Percentiles rank a stretch among this genome's conserved stretches.
These are phyloP conservation scores for Tolmerus cingulatus DNA, from an alignment of 2,888 invertebrate genomes.

Conservation along the genomic window DNA sequence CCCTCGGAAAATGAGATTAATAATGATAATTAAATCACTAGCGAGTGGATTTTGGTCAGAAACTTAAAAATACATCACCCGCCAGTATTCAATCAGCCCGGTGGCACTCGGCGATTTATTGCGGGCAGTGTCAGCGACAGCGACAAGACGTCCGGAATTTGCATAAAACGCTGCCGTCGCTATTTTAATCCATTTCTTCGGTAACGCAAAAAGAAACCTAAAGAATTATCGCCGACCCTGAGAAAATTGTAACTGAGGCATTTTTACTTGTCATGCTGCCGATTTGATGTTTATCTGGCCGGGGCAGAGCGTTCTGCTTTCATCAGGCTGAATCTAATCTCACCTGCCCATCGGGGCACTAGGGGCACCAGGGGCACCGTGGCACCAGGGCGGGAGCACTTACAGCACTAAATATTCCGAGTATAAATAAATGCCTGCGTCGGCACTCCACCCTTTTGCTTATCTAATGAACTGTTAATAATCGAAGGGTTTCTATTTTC, in stretches of 20 bases:
- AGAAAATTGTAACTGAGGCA: neutral
- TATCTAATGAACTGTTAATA: neutral
- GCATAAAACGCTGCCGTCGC: neutral
- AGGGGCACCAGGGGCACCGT: neutral
- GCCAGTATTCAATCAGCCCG: neutral
- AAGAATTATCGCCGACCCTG: neutral
- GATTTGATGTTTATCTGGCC: neutral
- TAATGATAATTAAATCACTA: neutral
- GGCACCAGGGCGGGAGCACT: neutral
- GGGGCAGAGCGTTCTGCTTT: neutral
- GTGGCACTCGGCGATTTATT: neutral
- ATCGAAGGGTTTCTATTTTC: neutral
- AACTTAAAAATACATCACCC: neutral
- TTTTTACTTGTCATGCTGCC: neutral
- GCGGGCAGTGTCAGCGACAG: neutral
- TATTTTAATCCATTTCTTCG: neutral
- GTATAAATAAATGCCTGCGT: neutral
- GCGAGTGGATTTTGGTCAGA: neutral
- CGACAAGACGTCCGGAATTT: neutral
- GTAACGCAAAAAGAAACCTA: neutral
- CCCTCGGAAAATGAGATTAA: neutral
- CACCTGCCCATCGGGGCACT: neutral
- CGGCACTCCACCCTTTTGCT: neutral
- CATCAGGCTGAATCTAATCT: neutral
- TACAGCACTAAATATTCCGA: neutral